Percentiles rank a stretch among this genome's conserved stretches.
These are phyloP conservation scores for Apotomis turbidana DNA, from an alignment of 2,888 invertebrate genomes.

Conservation along the genomic window DNA sequence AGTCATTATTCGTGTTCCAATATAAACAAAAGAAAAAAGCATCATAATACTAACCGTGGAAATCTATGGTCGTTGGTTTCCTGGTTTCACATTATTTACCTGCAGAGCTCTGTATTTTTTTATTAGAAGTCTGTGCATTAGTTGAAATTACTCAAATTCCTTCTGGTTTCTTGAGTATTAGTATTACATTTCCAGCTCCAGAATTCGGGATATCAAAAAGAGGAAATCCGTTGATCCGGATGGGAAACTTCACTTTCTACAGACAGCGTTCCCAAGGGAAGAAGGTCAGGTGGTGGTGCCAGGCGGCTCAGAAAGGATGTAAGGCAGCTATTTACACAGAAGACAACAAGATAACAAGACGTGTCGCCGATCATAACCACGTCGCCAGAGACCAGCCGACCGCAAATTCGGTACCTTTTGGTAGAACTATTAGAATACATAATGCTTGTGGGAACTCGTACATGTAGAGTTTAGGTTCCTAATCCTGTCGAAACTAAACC, in stretches of 20 bases:
- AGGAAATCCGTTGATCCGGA: slow-evolving; percentile 44
- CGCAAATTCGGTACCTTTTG: background rate
- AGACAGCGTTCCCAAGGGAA: slow-evolving; percentile 42
- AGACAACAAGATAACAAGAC: slow-evolving; percentile 38
- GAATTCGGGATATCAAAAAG: slow-evolving; percentile 44
- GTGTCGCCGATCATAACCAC: slow-evolving; percentile 37
- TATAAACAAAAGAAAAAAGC: too few species aligned
- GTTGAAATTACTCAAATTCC: background rate
- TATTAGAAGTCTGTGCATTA: too few species aligned
- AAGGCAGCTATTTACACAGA: slow-evolving; percentile 45
- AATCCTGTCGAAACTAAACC: too few species aligned
- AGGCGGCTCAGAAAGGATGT: slow-evolving; percentile 39
- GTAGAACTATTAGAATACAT: background rate
- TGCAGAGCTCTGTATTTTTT: too few species aligned
- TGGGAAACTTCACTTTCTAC: slow-evolving; percentile 43
- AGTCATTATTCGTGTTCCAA: too few species aligned
- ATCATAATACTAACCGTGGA: too few species aligned
- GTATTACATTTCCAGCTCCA: slow-evolving; percentile 16
- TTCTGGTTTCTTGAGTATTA: background rate
- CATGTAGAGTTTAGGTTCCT: too few species aligned
- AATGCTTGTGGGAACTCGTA: too few species aligned
- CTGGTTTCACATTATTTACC: too few species aligned
- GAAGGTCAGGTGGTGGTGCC: slow-evolving; percentile 46
- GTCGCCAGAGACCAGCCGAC: background rate
- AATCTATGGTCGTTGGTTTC: too few species aligned